These are phyloP conservation scores for Melitaea athalia DNA, from an alignment of 2,888 invertebrate species.

Conservation along the genomic window DNA sequence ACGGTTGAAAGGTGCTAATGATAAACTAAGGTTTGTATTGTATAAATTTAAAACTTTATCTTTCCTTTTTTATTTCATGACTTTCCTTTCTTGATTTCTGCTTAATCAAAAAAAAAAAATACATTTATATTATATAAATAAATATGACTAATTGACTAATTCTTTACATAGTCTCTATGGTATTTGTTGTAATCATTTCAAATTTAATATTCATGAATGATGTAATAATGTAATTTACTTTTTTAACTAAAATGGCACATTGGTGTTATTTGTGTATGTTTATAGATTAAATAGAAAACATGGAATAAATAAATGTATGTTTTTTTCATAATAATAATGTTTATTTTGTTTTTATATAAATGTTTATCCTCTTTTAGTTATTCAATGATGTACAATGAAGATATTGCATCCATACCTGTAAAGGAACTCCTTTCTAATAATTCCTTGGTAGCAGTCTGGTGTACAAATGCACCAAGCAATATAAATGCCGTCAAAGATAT, in stretches of 20 bases:
- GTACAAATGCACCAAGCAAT: slow-evolving; percentile 92
- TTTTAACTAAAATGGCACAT: no score
- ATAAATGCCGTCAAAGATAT: slow-evolving; percentile 84
- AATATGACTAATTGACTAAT: no score
- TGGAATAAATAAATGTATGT: no score
- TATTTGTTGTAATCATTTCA: no score
- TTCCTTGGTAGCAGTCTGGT: slow-evolving; percentile 93
- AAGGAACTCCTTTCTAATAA: slow-evolving; percentile 81
- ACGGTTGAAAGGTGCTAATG: slow-evolving; percentile 85
- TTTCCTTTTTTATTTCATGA: background rate
- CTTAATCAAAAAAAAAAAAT: no score
- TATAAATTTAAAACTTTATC: background rate
- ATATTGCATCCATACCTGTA: slow-evolving; percentile 87
- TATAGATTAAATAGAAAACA: no score
- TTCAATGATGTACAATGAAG: slow-evolving; percentile 89
- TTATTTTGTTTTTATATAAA: background rate
- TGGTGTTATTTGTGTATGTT: no score
- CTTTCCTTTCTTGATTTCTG: no score
- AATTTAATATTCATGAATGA: no score
- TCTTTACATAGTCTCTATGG: no score
- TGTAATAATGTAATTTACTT: no score
- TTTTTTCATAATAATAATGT: background rate
- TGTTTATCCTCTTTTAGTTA: slow-evolving; percentile 81
- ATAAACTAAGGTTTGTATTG: slow-evolving; percentile 81
- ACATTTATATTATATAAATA: no score